Evolutionary conservation across 2,797 vertebrate genomes (phyloP), one percentile per base, ranked within the genome.

Genomic region (Acanthurus tractus): DNA sequence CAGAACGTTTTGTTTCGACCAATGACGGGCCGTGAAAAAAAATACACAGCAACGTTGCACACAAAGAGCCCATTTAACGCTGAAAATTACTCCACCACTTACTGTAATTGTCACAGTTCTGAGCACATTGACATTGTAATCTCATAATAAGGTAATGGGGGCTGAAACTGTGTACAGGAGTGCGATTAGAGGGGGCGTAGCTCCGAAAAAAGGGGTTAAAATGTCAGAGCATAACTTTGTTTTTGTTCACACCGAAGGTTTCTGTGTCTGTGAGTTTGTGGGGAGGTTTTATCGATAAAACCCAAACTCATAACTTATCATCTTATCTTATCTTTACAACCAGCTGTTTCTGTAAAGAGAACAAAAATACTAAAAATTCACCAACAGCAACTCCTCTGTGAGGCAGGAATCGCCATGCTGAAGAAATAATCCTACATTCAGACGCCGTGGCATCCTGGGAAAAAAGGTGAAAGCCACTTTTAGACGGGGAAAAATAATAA

Each of bases 141-240:
- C 93, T 91, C 86, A 90, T 94, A 94, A 94, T 93, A 86, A 88
- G 91, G 84, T 94, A 94, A 94, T 94, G 78, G 89, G 70, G 78
- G 70, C 76, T 79, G 89, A 90, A 93, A 91, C 91, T 90, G 84
- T 91, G 88, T 91, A 90, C 89, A 89, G 88, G 81, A 82, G 81
- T 76, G 67, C 71, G 75, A 92, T 93, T 93, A 90, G 88, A 86
- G 29, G 86, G 87, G 86, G 89, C 78, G 90, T 65, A 86, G 86
- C 85, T 73, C 59, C 13, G 66, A 72, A 63, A 82, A 86, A 79
- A 75, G 36, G 79, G 75, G 81, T 84, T 88, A 78, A 91, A 92
- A 84, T 90, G 83, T 86, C 86, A 88, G 75, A 63, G 82, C 69
- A 74, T 42, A 81, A 50, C 34, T 49, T 85, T 77, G 10, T 76